These are phyloP conservation scores for Panonychus citri DNA, from an alignment of 1,140 invertebrate genomes.

Conservation along the genomic window DNA sequence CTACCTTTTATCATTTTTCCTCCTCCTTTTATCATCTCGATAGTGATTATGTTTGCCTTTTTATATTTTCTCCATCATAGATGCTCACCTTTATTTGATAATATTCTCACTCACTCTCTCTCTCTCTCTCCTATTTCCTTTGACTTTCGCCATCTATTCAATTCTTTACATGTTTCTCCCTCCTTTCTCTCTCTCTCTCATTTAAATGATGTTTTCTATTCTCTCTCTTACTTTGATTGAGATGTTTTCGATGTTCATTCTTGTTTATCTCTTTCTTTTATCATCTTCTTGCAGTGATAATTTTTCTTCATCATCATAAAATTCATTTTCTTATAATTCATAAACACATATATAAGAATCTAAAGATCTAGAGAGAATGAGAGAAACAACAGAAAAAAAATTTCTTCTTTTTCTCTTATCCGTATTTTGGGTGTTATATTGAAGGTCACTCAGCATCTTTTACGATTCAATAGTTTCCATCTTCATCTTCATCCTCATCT, in stretches of 20 bases:
- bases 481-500: neutral
- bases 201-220: neutral
- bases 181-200: neutral
- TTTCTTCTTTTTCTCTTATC: too few species aligned
- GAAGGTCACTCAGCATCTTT: neutral
- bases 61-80: too few species aligned
- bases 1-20: too few species aligned
- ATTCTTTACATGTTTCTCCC: neutral
- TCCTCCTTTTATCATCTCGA: too few species aligned
- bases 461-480: neutral
- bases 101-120: neutral
- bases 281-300: neutral
- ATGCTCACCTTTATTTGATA: neutral
- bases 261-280: neutral
- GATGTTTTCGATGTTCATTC: neutral
- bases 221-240: neutral
- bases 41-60: too few species aligned
- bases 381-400: too few species aligned
- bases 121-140: neutral
- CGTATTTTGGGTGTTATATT: neutral
- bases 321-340: neutral
- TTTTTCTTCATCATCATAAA: neutral
- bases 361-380: too few species aligned
- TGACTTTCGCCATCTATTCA: neutral
- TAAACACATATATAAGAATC: too few species aligned